Percentiles rank a stretch among this genome's conserved stretches.
Conservation (phyloP, 30 jellyfish, hydroid and myxozoan species). For the Cassiopea xamachana region DNA sequence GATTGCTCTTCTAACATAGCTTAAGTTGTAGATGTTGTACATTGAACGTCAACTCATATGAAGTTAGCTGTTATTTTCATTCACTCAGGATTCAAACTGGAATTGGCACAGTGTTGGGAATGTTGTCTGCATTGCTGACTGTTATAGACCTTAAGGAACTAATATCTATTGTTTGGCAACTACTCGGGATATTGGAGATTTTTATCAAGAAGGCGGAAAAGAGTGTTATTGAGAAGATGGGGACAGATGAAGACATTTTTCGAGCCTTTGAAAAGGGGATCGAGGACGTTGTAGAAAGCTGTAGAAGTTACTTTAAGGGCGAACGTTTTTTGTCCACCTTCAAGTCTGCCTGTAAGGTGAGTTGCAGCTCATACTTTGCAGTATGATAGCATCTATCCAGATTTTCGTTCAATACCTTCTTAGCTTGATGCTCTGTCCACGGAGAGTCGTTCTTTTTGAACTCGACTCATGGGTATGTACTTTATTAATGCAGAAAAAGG, state of each 20-base stretch:
- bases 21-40: too few relatives aligned
- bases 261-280: not conserved
- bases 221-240: not conserved
- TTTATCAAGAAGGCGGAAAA: not conserved
- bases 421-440: too few relatives aligned
- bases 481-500: too few relatives aligned
- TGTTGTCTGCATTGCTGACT: not conserved
- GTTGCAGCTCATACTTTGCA: not conserved
- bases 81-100: not conserved
- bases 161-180: not conserved
- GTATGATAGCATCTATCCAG: too few relatives aligned
- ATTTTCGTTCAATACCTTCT: too few relatives aligned
- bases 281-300: not conserved
- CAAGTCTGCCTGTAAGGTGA: not conserved
- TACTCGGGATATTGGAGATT: not conserved
- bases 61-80: not conserved
- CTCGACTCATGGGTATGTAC: too few relatives aligned
- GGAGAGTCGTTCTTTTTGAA: too few relatives aligned
- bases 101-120: not conserved
- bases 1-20: too few relatives aligned
- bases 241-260: not conserved
- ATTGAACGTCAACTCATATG: not conserved
- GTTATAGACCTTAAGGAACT: not conserved
- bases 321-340: too few relatives aligned
- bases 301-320: not conserved